A percentile compares a stretch with the other conserved stretches of the same genome.
Conservation (phyloP, 2,888 invertebrate genomes). For the Myopa testacea region DNA sequence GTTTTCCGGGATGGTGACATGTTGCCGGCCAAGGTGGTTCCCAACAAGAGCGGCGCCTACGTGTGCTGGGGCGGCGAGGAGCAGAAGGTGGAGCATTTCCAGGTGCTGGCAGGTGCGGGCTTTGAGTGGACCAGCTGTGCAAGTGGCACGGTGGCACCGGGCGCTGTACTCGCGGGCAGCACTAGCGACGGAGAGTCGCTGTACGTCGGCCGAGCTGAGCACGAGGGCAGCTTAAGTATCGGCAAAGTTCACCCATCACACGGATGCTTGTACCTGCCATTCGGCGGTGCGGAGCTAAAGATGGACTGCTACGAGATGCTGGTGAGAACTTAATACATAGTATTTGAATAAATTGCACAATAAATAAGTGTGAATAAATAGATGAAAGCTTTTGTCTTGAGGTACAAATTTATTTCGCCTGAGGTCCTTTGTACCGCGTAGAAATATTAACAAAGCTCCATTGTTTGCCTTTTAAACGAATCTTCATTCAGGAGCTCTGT, state of each 20-base stretch:
- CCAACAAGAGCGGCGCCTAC: constrained; percentile 72
- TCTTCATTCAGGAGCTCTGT: too few species aligned
- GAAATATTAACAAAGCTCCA: too few species aligned
- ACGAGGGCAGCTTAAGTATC: constrained; percentile 72
- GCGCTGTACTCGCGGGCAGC: constrained; percentile 69
- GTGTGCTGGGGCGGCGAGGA: constrained; percentile 72
- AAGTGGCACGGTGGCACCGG: constrained; percentile 70
- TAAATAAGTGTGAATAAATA: constrained; percentile 29
- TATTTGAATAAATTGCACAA: too few species aligned
- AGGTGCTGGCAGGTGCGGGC: constrained; percentile 71
- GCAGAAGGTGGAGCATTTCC: constrained; percentile 70
- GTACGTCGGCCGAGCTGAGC: constrained; percentile 72
- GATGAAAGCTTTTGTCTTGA: neutral
- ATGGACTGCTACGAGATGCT: constrained; percentile 65
- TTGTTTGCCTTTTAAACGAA: too few species aligned
- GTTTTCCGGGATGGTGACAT: constrained; percentile 73
- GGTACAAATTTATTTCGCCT: too few species aligned
- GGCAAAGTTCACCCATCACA: constrained; percentile 74
- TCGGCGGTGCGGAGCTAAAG: constrained; percentile 65
- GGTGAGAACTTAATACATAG: constrained; percentile 56
- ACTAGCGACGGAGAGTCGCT: constrained; percentile 71
- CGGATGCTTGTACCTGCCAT: constrained; percentile 70
- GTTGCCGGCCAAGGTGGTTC: constrained; percentile 75
- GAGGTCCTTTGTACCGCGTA: too few species aligned
- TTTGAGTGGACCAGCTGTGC: constrained; percentile 71